These are phyloP conservation scores for Formica selysi DNA, from an alignment of 1,140 invertebrate species.

Conservation along the genomic window DNA sequence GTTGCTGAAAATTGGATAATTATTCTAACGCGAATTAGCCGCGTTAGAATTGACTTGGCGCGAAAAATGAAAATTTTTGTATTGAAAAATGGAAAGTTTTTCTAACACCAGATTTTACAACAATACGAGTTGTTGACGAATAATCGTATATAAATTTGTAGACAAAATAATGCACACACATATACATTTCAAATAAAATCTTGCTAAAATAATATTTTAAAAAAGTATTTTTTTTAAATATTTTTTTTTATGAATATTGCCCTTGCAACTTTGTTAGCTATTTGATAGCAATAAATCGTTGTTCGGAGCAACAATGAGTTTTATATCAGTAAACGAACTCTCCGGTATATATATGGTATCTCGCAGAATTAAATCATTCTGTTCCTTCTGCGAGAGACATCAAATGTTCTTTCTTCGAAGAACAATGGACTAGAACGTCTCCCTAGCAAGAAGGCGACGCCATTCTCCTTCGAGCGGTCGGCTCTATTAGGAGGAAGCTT, in stretches of 20 bases:
- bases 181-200: background rate
- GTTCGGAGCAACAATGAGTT: background rate
- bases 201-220: background rate
- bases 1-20: background rate
- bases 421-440: conserved; percentile 56
- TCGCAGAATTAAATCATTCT: conserved; percentile 42
- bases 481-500: conserved; percentile 57
- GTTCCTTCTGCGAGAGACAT: conserved; percentile 43
- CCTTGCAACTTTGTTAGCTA: background rate
- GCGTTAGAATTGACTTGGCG: background rate
- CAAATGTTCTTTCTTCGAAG: conserved; percentile 55
- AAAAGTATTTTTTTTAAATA: background rate
- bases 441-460: conserved; percentile 52
- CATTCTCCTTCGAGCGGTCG: conserved; percentile 55
- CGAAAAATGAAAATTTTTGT: no score
- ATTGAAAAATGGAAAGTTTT: no score
- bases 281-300: conserved; percentile 25
- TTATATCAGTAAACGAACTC: conserved; percentile 13
- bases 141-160: background rate
- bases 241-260: background rate
- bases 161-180: background rate
- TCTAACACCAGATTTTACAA: no score
- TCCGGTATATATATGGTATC: background rate
- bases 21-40: background rate
- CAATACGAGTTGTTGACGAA: no score